Percentiles rank a stretch among this genome's conserved stretches.
These are phyloP conservation scores for Sebastes melanostomus DNA, from an alignment of 2,797 vertebrate species.

Conservation along the genomic window DNA sequence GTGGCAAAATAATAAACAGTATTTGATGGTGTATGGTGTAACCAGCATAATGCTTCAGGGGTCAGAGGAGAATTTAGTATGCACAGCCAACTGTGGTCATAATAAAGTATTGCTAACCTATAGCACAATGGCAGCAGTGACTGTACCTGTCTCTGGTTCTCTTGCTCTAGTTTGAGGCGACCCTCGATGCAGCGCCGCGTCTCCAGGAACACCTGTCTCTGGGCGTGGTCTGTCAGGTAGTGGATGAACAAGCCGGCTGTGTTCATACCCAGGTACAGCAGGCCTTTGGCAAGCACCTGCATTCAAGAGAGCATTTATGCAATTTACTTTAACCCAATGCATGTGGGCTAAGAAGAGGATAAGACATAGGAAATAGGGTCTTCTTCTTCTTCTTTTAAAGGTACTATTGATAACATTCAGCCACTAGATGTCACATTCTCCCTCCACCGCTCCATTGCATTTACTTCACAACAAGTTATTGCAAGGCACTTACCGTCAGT, in stretches of 20 bases:
- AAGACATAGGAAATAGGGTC: accelerated
- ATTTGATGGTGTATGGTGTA: neutral
- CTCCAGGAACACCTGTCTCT: constrained; percentile 85
- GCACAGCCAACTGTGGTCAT: neutral
- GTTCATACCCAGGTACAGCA: constrained; percentile 83
- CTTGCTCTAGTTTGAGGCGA: constrained; percentile 81
- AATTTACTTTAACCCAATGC: neutral
- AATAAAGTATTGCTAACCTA: neutral
- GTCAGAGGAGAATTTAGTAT: neutral
- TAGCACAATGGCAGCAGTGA: neutral
- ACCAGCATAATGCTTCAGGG: neutral
- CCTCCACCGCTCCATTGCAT: too few species aligned
- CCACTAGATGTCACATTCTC: too few species aligned
- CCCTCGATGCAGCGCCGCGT: constrained; percentile 83
- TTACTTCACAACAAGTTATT: too few species aligned
- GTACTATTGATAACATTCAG: too few species aligned
- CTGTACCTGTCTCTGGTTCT: constrained; percentile 84
- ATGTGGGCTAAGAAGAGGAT: neutral
- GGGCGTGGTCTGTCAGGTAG: constrained; percentile 82
- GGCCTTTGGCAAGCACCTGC: constrained; percentile 79
- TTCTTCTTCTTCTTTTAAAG: neutral
- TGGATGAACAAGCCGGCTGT: constrained; percentile 83
- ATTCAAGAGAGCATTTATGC: neutral
- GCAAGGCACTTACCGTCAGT: too few species aligned
- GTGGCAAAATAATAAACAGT: neutral